phyloP scores from a whole-genome alignment of 2,888 invertebrate genomes.

The Leptinotarsa juncta region DNA sequence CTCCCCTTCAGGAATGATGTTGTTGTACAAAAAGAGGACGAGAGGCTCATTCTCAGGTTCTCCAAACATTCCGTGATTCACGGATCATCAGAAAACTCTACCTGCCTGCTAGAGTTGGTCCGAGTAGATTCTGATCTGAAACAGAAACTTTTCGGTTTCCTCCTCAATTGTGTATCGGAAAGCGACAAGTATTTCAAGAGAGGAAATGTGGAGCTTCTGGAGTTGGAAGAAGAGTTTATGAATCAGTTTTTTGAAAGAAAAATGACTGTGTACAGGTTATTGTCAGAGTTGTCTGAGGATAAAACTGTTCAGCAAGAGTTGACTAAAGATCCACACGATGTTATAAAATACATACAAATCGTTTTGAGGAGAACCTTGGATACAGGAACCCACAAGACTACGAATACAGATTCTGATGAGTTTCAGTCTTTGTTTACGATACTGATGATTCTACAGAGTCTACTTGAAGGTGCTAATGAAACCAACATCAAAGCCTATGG shows the following conservation, averaged over 20 bases:
- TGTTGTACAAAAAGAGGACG: conserved; percentile 50
- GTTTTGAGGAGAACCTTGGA: conserved; percentile 60
- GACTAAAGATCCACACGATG: conserved; percentile 65
- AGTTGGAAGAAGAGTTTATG: conserved; percentile 63
- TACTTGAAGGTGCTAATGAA: conserved; percentile 58
- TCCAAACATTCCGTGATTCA: conserved; percentile 44
- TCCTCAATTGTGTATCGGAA: conserved; percentile 60
- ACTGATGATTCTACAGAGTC: conserved; percentile 60
- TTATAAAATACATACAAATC: conserved; percentile 68
- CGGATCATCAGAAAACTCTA: conserved; percentile 56
- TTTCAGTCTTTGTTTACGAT: conserved; percentile 59
- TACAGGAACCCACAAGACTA: conserved; percentile 49
- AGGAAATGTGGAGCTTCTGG: conserved; percentile 61
- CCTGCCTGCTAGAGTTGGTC: conserved; percentile 60
- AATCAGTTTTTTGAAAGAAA: conserved; percentile 62
- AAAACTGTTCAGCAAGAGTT: conserved; percentile 65
- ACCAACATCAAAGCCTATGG: conserved; percentile 57
- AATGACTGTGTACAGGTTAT: conserved; percentile 66
- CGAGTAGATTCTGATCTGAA: conserved; percentile 54
- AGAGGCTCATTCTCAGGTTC: conserved; percentile 47
- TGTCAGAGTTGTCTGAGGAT: conserved; percentile 68
- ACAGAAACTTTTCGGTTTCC: conserved; percentile 63
- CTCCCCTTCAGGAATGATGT: conserved; percentile 55
- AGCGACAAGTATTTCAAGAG: conserved; percentile 56
- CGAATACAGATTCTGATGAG: conserved; percentile 52